A percentile compares a stretch with the other conserved stretches of the same genome.
These are phyloP conservation scores for Heliocidaris tuberculata DNA, from an alignment of 35 echinoderm and acorn worm species.

Conservation along the genomic window DNA sequence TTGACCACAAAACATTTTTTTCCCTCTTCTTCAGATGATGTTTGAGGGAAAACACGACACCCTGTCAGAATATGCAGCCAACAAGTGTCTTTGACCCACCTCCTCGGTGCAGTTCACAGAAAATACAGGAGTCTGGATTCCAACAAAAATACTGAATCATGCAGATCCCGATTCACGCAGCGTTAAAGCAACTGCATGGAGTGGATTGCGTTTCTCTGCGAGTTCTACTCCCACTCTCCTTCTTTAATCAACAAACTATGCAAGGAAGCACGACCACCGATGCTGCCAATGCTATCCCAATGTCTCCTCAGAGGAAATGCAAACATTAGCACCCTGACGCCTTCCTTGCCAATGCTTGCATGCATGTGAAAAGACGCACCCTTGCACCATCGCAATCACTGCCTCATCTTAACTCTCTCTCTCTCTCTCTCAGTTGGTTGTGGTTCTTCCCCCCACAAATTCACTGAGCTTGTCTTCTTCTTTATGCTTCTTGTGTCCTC, in stretches of 20 bases:
- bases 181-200: background rate
- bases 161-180: background rate
- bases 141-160: background rate
- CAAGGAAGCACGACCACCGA: too few relatives aligned
- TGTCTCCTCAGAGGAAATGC: background rate
- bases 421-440: background rate
- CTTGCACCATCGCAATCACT: background rate
- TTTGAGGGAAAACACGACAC: background rate
- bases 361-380: background rate
- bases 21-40: background rate
- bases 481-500: background rate
- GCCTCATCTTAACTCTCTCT: background rate
- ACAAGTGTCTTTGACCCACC: background rate
- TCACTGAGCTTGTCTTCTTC: constrained; percentile 19
- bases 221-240: background rate
- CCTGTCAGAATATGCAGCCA: background rate
- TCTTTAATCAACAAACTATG: constrained; percentile 8
- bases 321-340: background rate
- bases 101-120: background rate
- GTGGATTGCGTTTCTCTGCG: background rate
- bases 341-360: too few relatives aligned
- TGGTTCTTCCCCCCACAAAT: background rate
- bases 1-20: constrained; percentile 3
- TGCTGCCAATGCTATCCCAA: too few relatives aligned
- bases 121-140: background rate